These are phyloP conservation scores for Chironex yamaguchii DNA, from an alignment of 30 jellyfish, hydroid and myxozoan genomes.

Conservation along the genomic window DNA sequence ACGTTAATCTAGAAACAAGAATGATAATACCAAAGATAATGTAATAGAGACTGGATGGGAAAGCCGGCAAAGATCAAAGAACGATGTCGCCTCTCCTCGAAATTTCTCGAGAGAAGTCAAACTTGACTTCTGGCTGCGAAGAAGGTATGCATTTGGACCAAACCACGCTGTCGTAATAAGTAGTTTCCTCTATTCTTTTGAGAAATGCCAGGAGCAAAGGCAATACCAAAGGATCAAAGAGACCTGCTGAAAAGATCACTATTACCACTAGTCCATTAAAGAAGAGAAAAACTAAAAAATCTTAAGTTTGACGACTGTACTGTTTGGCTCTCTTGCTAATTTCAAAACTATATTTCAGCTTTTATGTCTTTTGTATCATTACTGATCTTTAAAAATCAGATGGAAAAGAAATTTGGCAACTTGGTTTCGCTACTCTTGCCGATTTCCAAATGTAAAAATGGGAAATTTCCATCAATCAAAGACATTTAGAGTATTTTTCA, in stretches of 20 bases:
- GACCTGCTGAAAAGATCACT: constrained; percentile 59
- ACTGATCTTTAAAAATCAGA: too few species aligned
- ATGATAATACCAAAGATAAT: too few species aligned
- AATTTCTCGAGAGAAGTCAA: constrained; percentile 46
- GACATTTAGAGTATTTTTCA: too few species aligned
- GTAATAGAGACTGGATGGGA: too few species aligned
- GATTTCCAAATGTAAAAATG: too few species aligned
- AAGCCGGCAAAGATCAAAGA: constrained; percentile 16
- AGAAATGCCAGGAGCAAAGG: constrained; percentile 59
- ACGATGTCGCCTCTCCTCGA: constrained; percentile 22
- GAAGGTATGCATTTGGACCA: constrained; percentile 32
- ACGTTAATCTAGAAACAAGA: too few species aligned
- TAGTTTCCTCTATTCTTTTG: constrained; percentile 1
- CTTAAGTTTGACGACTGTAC: constrained; percentile 17
- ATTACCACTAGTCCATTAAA: constrained; percentile 45
- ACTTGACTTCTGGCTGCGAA: constrained; percentile 42
- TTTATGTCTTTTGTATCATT: too few species aligned
- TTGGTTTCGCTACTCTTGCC: too few species aligned
- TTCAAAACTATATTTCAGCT: too few species aligned
- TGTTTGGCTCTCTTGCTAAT: too few species aligned
- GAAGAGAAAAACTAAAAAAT: constrained; percentile 24
- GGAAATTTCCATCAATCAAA: constrained; percentile 13
- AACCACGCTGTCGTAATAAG: constrained; percentile 39
- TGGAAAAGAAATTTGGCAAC: too few species aligned
- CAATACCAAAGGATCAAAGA: constrained; percentile 27